Conservation (phyloP, 1,140 invertebrate genomes). For the Ruditapes philippinarum region DNA sequence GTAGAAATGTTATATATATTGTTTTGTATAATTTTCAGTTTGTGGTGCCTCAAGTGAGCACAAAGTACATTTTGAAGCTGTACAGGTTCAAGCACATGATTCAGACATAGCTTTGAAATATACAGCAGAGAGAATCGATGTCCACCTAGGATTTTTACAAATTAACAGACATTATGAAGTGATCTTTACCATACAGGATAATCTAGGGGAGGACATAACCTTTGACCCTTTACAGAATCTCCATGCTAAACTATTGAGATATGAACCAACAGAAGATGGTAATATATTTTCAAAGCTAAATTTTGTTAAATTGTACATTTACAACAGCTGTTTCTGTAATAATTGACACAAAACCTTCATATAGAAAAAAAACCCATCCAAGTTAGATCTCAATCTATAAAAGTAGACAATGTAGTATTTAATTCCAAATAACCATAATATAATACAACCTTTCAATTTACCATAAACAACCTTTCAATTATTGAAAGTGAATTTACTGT, state of each 20-base stretch:
- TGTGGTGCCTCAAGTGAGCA: conserved; percentile 17
- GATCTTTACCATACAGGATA: conserved; percentile 74
- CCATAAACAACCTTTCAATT: too few species aligned
- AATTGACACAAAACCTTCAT: neutral
- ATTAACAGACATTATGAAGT: conserved; percentile 78
- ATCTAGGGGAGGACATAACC: conserved; percentile 74
- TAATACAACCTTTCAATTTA: too few species aligned
- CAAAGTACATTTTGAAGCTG: conserved; percentile 66
- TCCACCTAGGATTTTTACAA: conserved; percentile 81
- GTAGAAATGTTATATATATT: too few species aligned
- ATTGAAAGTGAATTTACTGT: too few species aligned
- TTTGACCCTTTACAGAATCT: conserved; percentile 79
- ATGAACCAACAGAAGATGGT: conserved; percentile 73
- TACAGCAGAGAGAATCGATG: conserved; percentile 62
- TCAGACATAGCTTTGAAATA: conserved; percentile 67
- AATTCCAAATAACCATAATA: too few species aligned
- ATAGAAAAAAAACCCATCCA: neutral
- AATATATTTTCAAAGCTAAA: conserved; percentile 8
- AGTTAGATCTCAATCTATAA: neutral
- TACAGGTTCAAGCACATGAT: conserved; percentile 68
- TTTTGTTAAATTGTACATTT: too few species aligned
- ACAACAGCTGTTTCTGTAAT: too few species aligned
- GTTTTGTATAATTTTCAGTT: conserved; percentile 29
- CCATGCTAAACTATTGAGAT: conserved; percentile 72
- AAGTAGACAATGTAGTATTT: neutral